Conservation (phyloP, 2,113 vertebrate genomes). For the Rostratula benghalensis region DNA sequence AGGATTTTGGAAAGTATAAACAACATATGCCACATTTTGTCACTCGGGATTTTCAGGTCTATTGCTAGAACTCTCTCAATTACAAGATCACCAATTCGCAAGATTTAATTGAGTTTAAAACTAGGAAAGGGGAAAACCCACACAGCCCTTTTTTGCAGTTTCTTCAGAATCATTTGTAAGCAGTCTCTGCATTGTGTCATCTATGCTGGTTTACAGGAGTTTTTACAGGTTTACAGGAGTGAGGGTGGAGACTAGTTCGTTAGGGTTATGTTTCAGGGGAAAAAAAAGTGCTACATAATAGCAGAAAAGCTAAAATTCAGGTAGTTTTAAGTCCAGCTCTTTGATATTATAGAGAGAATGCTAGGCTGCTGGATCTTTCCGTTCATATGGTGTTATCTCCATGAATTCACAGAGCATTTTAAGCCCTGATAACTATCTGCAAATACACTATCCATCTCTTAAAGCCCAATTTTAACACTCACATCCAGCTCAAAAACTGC, state of each 20-base stretch:
- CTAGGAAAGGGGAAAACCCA: background rate
- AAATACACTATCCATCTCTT: background rate
- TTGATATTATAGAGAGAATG: background rate
- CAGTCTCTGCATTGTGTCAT: background rate
- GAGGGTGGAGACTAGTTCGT: background rate
- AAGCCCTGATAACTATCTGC: background rate
- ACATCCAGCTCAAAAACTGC: background rate
- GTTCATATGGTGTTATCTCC: background rate
- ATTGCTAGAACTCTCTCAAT: background rate
- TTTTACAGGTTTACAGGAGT: background rate
- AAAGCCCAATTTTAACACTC: background rate
- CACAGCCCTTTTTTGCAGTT: background rate
- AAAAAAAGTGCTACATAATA: background rate
- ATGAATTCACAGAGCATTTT: background rate
- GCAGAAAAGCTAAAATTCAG: background rate
- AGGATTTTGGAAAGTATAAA: background rate
- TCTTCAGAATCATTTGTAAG: background rate
- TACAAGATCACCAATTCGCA: background rate
- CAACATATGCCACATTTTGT: background rate
- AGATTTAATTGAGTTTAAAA: background rate
- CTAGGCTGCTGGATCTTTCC: background rate
- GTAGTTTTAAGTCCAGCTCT: background rate
- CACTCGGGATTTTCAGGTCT: background rate
- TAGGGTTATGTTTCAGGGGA: background rate
- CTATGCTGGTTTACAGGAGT: background rate